Conservation (phyloP, 2,888 invertebrate genomes). For the Sinotaia quadrata region DNA sequence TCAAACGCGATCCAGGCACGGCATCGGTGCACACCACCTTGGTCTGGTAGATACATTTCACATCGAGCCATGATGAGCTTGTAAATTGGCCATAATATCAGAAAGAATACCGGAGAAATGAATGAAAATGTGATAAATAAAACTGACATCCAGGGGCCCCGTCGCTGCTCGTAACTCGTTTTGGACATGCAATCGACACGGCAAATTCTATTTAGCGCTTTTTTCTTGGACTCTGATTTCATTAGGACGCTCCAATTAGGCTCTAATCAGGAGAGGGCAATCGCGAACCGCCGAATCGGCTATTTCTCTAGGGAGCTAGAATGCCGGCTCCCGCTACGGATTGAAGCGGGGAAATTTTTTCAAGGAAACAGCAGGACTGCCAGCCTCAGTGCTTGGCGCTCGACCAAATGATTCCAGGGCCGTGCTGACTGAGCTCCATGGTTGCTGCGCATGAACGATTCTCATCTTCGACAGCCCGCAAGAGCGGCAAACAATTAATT, state of each 20-base stretch:
- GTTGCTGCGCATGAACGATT: slow-evolving; percentile 10
- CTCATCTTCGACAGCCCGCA: not conserved
- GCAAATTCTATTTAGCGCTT: slow-evolving; percentile 30
- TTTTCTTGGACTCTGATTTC: slow-evolving; percentile 25
- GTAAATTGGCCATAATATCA: slow-evolving; percentile 33
- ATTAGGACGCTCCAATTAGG: slow-evolving; percentile 32
- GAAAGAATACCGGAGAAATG: slow-evolving; percentile 31
- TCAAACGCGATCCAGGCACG: not conserved
- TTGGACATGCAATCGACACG: slow-evolving; percentile 29
- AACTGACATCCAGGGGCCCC: slow-evolving; percentile 23
- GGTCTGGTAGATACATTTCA: slow-evolving; percentile 21
- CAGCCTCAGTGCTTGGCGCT: not conserved
- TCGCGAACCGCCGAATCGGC: slow-evolving; percentile 14
- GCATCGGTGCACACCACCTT: not conserved
- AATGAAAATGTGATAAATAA: slow-evolving; percentile 33
- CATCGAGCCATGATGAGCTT: slow-evolving; percentile 19
- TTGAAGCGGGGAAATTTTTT: not conserved
- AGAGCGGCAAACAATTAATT: slow-evolving; percentile 33
- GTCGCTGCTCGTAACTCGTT: slow-evolving; percentile 13
- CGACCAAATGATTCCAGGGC: not conserved
- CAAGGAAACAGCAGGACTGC: not conserved
- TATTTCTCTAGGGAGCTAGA: slow-evolving; percentile 20
- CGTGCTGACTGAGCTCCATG: not conserved
- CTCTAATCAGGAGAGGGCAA: slow-evolving; percentile 27
- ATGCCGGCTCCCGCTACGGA: not conserved